Evolutionary conservation across 2,888 invertebrate species (phyloP), one percentile per base, ranked within the genome.

Genomic region (Eueremaeus valkanovi): DNA sequence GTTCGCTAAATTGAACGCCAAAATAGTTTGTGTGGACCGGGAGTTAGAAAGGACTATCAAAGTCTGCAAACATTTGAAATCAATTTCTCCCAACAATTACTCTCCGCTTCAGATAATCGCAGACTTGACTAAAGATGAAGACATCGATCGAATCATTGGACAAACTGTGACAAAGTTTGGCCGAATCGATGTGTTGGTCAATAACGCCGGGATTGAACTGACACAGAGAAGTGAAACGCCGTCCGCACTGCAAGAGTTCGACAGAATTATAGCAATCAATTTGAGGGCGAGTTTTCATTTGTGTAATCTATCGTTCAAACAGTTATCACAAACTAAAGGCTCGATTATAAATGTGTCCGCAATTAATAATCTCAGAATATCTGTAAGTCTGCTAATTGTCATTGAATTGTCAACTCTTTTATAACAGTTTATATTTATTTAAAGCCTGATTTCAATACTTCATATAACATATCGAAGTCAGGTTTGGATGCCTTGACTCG

Each of bases 131-230:
- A 18, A 29, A 27, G 3, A 3, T 11, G n/a, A 58, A 58, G n/a
- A 58, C 6, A 58, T 58, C 27, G 13, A 11, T 58, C 27, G n/a
- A 58, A 3, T 58, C 24, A 58, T 58, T 58, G 61, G 55, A 8
- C 33, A 70, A 51, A 75, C 75, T 0, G 21, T 72, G 31, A 11
- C 45, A 11, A 70, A 21, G 27, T 72, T 42, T 31, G 70, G 70
- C 18, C 33, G 42, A 72, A 42, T 75, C 18, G 75, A 75, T 49
- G 40, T 75, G 11, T 51, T 75, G n/a, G 36, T 75, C 11, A 75
- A 75, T 51, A 75, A 72, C 55, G 75, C 72, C 18, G 75, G 72
- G 58, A 1, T 40, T 27, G 21, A 27, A 45, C 29, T n/a, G 11
- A 45, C 45, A 24, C 9, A 55, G 5, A 42, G 27, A 11, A 33